Percentiles rank a stretch among this genome's conserved stretches.
Evolutionary conservation across 2,797 vertebrate genomes (phyloP).

Genomic region (Heterohyrax brucei): DNA sequence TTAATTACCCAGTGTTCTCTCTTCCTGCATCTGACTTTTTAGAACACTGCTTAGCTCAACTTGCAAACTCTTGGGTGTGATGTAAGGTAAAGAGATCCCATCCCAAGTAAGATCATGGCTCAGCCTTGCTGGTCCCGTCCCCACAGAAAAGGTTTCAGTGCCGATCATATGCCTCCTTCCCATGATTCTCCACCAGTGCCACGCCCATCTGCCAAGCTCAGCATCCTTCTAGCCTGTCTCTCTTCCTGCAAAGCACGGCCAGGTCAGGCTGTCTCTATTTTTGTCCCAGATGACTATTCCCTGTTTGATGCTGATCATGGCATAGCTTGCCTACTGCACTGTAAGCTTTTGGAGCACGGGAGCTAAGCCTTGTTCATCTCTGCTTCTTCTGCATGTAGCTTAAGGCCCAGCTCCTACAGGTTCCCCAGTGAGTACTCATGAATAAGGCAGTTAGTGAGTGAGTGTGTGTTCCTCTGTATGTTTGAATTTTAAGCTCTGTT

Average conservation of each 20-base stretch:
- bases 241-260: background rate
- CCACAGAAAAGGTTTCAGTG: background rate
- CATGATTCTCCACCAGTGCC: background rate
- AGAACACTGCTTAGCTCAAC: constrained; percentile 28
- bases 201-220: background rate
- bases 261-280: background rate
- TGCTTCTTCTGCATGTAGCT: background rate
- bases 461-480: background rate
- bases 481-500: constrained; percentile 54
- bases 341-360: background rate
- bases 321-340: background rate
- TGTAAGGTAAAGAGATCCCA: background rate
- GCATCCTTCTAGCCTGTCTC: background rate
- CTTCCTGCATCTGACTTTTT: background rate
- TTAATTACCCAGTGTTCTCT: constrained; percentile 71
- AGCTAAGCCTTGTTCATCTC: background rate
- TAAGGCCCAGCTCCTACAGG: background rate
- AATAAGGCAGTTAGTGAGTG: background rate
- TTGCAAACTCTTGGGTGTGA: background rate
- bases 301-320: background rate
- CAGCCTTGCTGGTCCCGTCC: background rate
- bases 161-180: background rate
- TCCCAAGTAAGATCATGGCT: background rate
- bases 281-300: background rate
- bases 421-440: no score